Conservation (phyloP, 2,113 vertebrate species). For the Nycticryphes semicollaris region DNA sequence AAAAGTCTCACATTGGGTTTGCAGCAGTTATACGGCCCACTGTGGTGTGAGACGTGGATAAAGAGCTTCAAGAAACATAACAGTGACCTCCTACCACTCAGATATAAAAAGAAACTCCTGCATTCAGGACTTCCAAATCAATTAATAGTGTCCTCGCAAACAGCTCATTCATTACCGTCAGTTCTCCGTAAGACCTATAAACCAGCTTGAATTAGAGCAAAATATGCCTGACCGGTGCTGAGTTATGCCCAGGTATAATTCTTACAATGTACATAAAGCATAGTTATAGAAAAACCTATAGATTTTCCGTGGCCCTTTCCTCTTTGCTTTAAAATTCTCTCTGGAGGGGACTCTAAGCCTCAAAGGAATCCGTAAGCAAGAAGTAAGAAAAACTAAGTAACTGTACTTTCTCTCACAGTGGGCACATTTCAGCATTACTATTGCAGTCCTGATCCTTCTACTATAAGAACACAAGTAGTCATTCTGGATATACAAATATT, state of each 20-base stretch:
- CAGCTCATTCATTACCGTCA: neutral
- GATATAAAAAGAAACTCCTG: neutral
- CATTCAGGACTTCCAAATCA: neutral
- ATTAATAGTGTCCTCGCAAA: neutral
- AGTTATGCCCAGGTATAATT: neutral
- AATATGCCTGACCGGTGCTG: neutral
- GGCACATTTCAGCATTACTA: neutral
- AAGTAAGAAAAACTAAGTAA: slow-evolving; percentile 4
- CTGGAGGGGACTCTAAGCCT: neutral
- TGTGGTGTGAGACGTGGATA: neutral
- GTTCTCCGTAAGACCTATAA: neutral
- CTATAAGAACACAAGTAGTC: neutral
- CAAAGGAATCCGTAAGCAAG: neutral
- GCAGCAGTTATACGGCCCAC: neutral
- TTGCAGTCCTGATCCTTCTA: neutral
- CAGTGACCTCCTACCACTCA: neutral
- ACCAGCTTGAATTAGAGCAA: neutral
- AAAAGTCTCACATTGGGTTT: neutral
- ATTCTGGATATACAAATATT: neutral
- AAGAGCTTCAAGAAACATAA: neutral
- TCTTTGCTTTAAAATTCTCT: neutral
- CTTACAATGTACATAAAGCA: neutral
- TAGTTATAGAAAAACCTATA: neutral
- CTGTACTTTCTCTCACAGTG: neutral
- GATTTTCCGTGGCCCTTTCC: neutral